A percentile compares a stretch with the other conserved stretches of the same genome.
Evolutionary conservation across 2,797 vertebrate genomes (phyloP).

Genomic region (Tarsius wallacei): DNA sequence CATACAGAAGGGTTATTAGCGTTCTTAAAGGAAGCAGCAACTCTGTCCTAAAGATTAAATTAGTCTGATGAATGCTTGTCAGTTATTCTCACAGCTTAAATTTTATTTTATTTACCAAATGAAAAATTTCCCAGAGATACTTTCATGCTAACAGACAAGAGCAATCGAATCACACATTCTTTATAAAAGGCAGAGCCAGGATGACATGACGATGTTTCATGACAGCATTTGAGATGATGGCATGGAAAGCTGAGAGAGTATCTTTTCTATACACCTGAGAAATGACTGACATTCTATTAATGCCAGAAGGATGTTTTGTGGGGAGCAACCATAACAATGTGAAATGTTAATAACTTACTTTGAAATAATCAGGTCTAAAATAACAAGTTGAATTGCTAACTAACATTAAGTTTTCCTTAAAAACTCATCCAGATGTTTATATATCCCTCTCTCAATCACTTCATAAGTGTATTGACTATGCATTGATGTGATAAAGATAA

Average conservation of each 20-base stretch:
- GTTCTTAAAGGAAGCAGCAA: neutral
- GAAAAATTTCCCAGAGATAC: neutral
- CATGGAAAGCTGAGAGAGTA: neutral
- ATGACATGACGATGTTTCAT: constrained; percentile 19
- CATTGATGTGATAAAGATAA: neutral
- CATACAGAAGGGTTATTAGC: neutral
- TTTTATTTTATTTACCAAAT: constrained; percentile 62
- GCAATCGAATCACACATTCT: neutral
- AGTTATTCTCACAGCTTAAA: neutral
- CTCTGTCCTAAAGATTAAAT: neutral
- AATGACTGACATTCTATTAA: neutral
- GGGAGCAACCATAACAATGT: neutral
- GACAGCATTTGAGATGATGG: neutral
- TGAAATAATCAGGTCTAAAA: neutral
- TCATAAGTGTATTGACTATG: neutral
- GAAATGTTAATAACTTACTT: neutral
- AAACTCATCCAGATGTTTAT: neutral
- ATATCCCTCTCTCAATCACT: neutral
- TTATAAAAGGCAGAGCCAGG: neutral
- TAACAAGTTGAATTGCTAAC: neutral
- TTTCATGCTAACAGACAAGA: neutral
- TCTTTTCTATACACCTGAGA: neutral
- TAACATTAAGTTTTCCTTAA: neutral
- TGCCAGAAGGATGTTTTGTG: neutral
- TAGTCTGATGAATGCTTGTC: neutral